Base-by-base conservation (phyloP, 37 sponge, comb jelly and placozoan genomes). In the Ianthella basta region DNA sequence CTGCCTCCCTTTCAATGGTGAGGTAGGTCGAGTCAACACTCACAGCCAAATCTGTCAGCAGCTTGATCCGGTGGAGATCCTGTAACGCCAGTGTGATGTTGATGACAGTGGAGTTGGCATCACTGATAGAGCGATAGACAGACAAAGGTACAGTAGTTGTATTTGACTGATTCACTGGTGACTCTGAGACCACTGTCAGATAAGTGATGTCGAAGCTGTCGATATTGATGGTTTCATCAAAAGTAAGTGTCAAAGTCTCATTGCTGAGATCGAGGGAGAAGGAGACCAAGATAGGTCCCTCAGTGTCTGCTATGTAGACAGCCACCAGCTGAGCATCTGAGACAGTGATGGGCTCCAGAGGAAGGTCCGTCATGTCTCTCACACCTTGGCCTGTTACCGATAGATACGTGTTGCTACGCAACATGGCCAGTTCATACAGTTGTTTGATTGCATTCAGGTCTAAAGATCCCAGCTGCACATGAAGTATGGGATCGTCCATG, bases 11-110 rank as follows among this genome's bases (percentile, higher is more conserved):
- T 0, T 60, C 41, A 35, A 92, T 81, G 33, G 67, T 80, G 59
- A 97, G 72, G 39, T 67, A 94, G 6, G 95, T 92, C 33, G 84
- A 88, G 37, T 82, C 36, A 29, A 55, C 23, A 32, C 72, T 80
- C 5, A 86, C 89, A 39, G 97, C 95, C 23, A 97, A 65, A 6
- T 79, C 61, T 25, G 89, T 89, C 61, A 86, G 41, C 53, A 97
- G 88, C 61, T 97, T 97, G 55, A 97, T 89, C 6, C 80, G 86
- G 79, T 97, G 85, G 14, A 97, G 87, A 70, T 97, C 95, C 82
- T 97, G 91, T 29, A 80, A 66, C 37, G 92, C 80, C 2, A 97
- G 68, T n/a, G 67, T 10, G 25, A 97, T 40, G 8, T 82, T 55
- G 15, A 97, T 29, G 8, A 85, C 37, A 20, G 94, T 94, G 23